Evolutionary conservation across 2,888 invertebrate genomes (phyloP).

Genomic region (Deilephila elpenor): DNA sequence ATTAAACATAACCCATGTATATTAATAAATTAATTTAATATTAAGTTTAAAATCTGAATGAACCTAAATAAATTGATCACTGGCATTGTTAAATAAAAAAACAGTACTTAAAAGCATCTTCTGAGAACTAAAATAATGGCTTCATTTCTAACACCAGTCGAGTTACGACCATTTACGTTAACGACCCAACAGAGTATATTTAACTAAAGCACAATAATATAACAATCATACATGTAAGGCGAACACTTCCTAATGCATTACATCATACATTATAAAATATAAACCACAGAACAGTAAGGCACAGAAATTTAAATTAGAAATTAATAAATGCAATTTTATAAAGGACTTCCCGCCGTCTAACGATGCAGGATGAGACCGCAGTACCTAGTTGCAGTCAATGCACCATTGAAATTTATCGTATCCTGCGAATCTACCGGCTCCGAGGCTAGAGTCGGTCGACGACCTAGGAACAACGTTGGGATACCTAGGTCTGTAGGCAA

Average conservation of each 20-base stretch:
- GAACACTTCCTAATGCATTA: too few species aligned
- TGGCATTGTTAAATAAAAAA: background rate
- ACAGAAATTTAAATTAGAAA: slow-evolving; percentile 31
- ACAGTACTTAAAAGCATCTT: background rate
- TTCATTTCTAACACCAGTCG: background rate
- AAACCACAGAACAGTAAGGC: background rate
- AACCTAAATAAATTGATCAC: background rate
- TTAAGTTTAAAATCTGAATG: too few species aligned
- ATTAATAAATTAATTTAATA: too few species aligned
- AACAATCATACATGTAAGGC: too few species aligned
- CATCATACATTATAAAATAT: background rate
- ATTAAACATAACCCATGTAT: too few species aligned
- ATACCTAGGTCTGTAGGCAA: slow-evolving; percentile 65
- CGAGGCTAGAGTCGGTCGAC: slow-evolving; percentile 69
- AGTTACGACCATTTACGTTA: background rate
- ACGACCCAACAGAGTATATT: background rate
- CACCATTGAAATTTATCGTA: slow-evolving; percentile 83
- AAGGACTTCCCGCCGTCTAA: slow-evolving; percentile 54
- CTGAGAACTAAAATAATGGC: background rate
- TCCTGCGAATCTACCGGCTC: slow-evolving; percentile 79
- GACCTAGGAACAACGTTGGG: slow-evolving; percentile 77
- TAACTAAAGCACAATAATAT: too few species aligned
- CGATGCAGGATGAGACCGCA: slow-evolving; percentile 51
- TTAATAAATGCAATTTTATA: slow-evolving; percentile 44
- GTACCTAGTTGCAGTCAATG: slow-evolving; percentile 70